phyloP scores from a whole-genome alignment of 2,888 invertebrate genomes.

The Amphipoea lucens region DNA sequence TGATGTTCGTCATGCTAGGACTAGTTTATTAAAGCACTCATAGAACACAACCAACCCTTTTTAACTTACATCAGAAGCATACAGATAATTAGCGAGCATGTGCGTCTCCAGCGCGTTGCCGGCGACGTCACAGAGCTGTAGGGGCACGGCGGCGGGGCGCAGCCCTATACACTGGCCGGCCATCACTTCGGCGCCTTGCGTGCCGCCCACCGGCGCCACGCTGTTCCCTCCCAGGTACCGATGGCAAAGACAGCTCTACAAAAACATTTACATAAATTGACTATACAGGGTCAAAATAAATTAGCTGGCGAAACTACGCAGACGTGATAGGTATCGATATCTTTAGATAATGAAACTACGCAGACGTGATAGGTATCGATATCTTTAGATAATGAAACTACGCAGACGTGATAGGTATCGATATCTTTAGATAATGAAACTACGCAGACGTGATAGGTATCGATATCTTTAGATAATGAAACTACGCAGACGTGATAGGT shows the following conservation, averaged over 20 bases:
- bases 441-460: neutral
- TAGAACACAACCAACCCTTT: neutral
- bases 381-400: neutral
- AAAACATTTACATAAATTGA: slow-evolving; percentile 7
- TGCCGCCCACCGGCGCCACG: slow-evolving; percentile 74
- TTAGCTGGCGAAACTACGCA: neutral
- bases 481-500: neutral
- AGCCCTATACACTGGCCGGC: slow-evolving; percentile 85
- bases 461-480: neutral
- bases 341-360: neutral
- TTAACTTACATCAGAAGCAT: slow-evolving; percentile 92
- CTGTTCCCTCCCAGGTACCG: slow-evolving; percentile 82
- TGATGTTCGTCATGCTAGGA: neutral
- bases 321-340: neutral
- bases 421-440: neutral
- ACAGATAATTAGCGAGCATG: slow-evolving; percentile 94
- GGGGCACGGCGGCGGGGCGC: slow-evolving; percentile 89
- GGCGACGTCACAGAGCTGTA: slow-evolving; percentile 96
- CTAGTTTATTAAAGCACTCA: neutral
- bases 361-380: neutral
- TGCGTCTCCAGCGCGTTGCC: slow-evolving; percentile 93
- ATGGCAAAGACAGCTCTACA: slow-evolving; percentile 83
- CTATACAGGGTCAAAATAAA: neutral
- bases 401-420: neutral
- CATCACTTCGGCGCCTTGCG: slow-evolving; percentile 87